Base-by-base conservation (phyloP, 2,797 vertebrate species). In the Clarias platycephalus region DNA sequence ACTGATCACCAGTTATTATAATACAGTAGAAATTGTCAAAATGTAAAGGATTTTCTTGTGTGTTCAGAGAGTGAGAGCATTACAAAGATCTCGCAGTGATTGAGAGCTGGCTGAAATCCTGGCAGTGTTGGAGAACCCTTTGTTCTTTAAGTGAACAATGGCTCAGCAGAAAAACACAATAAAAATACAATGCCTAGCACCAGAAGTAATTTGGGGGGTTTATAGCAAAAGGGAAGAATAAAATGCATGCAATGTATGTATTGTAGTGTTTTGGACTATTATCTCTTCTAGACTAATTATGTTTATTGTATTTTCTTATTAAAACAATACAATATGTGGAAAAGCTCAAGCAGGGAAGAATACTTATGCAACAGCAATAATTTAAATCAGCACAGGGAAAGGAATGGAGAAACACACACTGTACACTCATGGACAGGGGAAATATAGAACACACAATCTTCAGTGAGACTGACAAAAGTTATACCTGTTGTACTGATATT, bases 161-260 rank as follows among this genome's bases (percentile, higher is more conserved):
- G 90, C 88, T 85, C 77, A 84, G 85, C 82, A 77, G 83, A 85
- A 91, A 90, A 93, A 92, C 90, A 89, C 89, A 93, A 93, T 93
- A 88, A 91, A 92, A 92, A 85, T 55, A 92, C 90, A 84, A 87
- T 8, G 0, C 49, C 26, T 57, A 20, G 28, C 28, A 31, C 74
- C 53, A 57, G 74, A 57, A 57, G 1, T 58, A 31, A 57, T 12
- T 22, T 57, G 18, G 2, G 16, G 26, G 26, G 4, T 28, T 57
- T 12, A 31, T 5, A 24, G 20, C 26, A 57, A 74, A 2, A 49
- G n/a, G 13, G 5, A 0, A 20, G 18, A 28, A 55, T 31, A n/a
- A n/a, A n/a, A n/a, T n/a, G n/a, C n/a, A n/a, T n/a, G n/a, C n/a
- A n/a, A n/a, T n/a, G n/a, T n/a, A 28, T 22, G 10, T 22, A 57